phyloP scores from a whole-genome alignment of 2,113 vertebrate genomes.

The Pipa parva region DNA sequence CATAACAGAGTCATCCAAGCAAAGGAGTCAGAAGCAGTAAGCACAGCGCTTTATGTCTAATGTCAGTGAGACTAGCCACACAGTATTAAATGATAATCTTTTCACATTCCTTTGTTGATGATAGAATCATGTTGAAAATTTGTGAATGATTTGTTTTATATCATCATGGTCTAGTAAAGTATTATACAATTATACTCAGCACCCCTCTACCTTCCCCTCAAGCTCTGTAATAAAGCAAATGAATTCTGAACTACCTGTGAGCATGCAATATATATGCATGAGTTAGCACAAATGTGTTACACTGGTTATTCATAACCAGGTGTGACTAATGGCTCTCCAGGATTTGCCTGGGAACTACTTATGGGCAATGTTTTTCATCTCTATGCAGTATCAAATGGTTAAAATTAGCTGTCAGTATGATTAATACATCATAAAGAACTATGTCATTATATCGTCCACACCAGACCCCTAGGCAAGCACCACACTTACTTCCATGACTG shows the following conservation, averaged over 20 bases:
- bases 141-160: neutral
- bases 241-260: constrained; percentile 3
- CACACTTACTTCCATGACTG: too few relatives aligned
- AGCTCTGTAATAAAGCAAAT: constrained; percentile 10
- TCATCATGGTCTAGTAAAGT: constrained; percentile 5
- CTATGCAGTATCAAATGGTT: too few relatives aligned
- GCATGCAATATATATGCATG: constrained; percentile 9
- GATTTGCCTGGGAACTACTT: neutral
- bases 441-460: too few relatives aligned
- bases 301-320: neutral
- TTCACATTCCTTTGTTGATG: neutral
- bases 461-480: too few relatives aligned
- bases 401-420: too few relatives aligned
- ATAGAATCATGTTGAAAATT: neutral
- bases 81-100: neutral
- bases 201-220: neutral
- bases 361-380: too few relatives aligned
- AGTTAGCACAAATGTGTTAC: neutral
- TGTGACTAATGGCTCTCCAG: neutral
- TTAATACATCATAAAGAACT: too few relatives aligned
- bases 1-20: constrained; percentile 13
- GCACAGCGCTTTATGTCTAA: neutral
- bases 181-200: neutral
- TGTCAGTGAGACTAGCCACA: neutral
- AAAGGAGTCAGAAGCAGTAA: neutral